phyloP scores from a whole-genome alignment of 2,888 invertebrate genomes.

The Philopedon plagiatum region DNA sequence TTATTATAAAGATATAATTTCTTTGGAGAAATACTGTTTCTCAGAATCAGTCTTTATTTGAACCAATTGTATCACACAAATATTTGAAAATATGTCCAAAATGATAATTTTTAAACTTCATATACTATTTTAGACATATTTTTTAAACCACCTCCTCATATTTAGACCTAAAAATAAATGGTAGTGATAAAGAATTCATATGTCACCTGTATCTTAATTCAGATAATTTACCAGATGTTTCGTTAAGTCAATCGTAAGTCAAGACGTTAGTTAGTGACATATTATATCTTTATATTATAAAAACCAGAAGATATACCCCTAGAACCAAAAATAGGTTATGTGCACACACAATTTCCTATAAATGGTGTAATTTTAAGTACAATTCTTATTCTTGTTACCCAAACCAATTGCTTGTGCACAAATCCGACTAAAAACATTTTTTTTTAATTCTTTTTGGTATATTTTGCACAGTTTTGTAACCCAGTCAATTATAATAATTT shows the following conservation, averaged over 20 bases:
- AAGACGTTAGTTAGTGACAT: no score
- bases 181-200: background rate
- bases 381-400: no score
- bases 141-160: slow-evolving; percentile 11
- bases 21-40: slow-evolving; percentile 48
- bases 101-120: slow-evolving; percentile 5
- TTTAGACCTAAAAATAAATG: background rate
- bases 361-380: no score
- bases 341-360: no score
- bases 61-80: slow-evolving; percentile 35
- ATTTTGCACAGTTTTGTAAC: background rate
- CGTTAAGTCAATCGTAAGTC: no score
- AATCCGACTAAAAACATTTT: no score
- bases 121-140: slow-evolving; percentile 26
- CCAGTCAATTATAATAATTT: background rate
- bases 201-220: background rate
- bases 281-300: no score
- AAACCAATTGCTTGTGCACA: no score
- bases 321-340: no score
- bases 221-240: no score
- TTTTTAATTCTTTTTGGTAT: no score
- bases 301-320: no score
- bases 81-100: slow-evolving; percentile 29
- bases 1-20: slow-evolving; percentile 26
- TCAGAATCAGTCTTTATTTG: slow-evolving; percentile 47